phyloP scores from a whole-genome alignment of 2,888 invertebrate species.

The Drosophila gaucha region DNA sequence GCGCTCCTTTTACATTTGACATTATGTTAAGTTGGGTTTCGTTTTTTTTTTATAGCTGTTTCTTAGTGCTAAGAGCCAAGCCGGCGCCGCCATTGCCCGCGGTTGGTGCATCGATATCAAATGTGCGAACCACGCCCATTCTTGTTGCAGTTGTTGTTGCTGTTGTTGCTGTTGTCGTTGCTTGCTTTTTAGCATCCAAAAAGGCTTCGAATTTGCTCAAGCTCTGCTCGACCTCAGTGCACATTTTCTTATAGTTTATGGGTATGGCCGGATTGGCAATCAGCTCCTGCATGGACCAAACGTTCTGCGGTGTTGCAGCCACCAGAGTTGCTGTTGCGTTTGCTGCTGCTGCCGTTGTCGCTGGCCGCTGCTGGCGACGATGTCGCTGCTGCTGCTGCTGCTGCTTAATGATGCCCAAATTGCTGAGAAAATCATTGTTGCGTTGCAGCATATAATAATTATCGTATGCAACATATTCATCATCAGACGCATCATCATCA shows the following conservation, averaged over 20 bases:
- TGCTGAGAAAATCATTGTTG: conserved; percentile 48
- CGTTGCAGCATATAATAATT: conserved; percentile 54
- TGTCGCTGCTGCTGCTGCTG: conserved; percentile 14
- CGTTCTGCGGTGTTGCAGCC: conserved; percentile 62
- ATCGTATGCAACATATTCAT: conserved; percentile 55
- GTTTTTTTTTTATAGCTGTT: conserved; percentile 51
- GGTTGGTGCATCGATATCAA: conserved; percentile 86
- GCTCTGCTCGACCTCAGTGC: conserved; percentile 83
- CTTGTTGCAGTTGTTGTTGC: not conserved
- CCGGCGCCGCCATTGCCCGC: conserved; percentile 69
- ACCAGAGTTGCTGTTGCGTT: not conserved
- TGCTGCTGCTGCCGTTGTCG: conserved; percentile 8
- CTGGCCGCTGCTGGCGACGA: conserved; percentile 24
- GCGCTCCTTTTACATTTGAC: conserved; percentile 6
- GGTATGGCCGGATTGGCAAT: conserved; percentile 83
- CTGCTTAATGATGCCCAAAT: conserved; percentile 60
- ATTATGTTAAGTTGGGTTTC: no score
- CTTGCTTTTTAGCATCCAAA: conserved; percentile 72
- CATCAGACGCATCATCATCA: conserved; percentile 51
- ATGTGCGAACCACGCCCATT: conserved; percentile 82
- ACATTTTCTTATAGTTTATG: conserved; percentile 84
- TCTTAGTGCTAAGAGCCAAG: conserved; percentile 69
- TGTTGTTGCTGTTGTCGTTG: not conserved
- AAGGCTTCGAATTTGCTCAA: conserved; percentile 82
- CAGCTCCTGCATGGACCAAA: conserved; percentile 84